Evolutionary conservation across 2,888 invertebrate species (phyloP).

Genomic region (Gymnocheta viridis): DNA sequence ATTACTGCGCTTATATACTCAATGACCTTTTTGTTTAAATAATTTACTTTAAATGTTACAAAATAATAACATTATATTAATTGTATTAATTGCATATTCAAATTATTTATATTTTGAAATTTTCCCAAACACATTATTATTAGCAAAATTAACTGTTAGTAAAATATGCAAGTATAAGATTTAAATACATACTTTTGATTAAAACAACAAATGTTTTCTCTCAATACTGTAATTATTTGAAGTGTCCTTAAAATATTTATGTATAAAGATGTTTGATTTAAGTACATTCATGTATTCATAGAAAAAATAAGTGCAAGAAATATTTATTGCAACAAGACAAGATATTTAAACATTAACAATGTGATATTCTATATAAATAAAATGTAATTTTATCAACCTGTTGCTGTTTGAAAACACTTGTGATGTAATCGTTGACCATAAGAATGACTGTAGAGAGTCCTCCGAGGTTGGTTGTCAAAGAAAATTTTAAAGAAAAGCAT

Average conservation of each 20-base stretch:
- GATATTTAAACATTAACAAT: conserved; percentile 29
- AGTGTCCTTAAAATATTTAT: conserved; percentile 28
- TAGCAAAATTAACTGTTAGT: conserved; percentile 12
- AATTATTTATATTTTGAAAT: neutral
- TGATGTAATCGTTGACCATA: conserved; percentile 21
- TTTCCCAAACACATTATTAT: neutral
- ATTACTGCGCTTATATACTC: neutral
- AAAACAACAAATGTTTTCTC: conserved; percentile 7
- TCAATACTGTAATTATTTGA: neutral
- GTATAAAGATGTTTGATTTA: conserved; percentile 1
- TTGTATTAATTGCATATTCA: no score
- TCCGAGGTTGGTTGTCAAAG: neutral
- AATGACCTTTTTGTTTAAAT: conserved; percentile 2
- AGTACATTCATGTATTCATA: conserved; percentile 16
- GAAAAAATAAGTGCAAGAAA: neutral
- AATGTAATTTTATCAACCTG: conserved; percentile 42
- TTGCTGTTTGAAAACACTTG: conserved; percentile 26
- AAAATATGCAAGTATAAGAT: neutral
- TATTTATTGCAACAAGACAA: conserved; percentile 7
- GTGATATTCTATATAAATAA: neutral
- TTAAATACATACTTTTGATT: conserved; percentile 21
- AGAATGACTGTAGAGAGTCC: neutral
- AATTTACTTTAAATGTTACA: neutral
- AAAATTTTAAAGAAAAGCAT: neutral
- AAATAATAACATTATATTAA: conserved; percentile 3